Conservation (phyloP, 1,140 invertebrate species). For the Drosophila lacteicornis region DNA sequence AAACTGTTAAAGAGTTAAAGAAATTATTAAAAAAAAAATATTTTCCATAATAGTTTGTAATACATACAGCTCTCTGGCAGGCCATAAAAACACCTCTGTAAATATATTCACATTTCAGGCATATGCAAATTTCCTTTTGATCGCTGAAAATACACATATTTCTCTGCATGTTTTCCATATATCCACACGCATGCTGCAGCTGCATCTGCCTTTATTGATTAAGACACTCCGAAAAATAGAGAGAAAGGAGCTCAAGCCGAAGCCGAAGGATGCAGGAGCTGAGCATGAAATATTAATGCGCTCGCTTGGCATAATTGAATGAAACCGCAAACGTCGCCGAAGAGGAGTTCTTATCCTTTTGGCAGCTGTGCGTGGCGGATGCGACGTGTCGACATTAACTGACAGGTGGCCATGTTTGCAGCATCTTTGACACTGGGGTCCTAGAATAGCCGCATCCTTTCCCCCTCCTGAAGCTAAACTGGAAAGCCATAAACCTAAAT, state of each 20-base stretch:
- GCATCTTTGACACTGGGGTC: background rate
- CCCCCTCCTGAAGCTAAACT: background rate
- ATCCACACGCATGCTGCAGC: conserved; percentile 27
- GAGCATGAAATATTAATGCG: conserved; percentile 56
- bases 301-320: conserved; percentile 66
- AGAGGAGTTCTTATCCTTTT: conserved; percentile 35
- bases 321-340: conserved; percentile 59
- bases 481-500: conserved; percentile 49
- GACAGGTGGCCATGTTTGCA: conserved; percentile 10
- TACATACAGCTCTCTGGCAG: too few relatives aligned
- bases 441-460: background rate
- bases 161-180: background rate
- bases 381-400: conserved; percentile 16
- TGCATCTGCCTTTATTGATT: conserved; percentile 60
- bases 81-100: background rate
- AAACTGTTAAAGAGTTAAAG: background rate
- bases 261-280: conserved; percentile 15
- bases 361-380: conserved; percentile 12
- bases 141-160: background rate
- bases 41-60: background rate
- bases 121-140: background rate
- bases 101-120: background rate
- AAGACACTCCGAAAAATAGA: conserved; percentile 12
- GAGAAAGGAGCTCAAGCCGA: background rate
- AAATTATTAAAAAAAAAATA: background rate